Conservation (phyloP, 2,888 invertebrate genomes). For the Apomyelois bistriatella region DNA sequence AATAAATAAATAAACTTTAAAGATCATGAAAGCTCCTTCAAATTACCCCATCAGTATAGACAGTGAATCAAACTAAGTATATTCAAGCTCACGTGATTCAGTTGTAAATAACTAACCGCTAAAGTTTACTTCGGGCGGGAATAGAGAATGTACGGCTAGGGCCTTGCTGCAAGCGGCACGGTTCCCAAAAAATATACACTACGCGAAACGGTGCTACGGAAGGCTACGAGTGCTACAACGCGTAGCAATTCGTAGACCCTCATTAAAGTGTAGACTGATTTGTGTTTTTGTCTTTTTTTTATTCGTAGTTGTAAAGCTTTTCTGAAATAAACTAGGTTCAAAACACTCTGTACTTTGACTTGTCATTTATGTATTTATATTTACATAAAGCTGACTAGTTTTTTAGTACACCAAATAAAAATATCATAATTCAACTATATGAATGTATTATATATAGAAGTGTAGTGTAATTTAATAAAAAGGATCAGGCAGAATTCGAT, state of each 20-base stretch:
- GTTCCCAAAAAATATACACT: too few species aligned
- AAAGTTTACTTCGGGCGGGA: slow-evolving; percentile 12
- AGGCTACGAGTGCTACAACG: neutral
- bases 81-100: neutral
- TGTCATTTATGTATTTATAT: too few species aligned
- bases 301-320: neutral
- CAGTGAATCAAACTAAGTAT: slow-evolving; percentile 20
- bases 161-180: neutral
- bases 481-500: too few species aligned
- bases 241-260: neutral
- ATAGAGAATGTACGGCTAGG: neutral
- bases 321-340: neutral
- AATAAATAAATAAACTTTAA: too few species aligned
- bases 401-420: too few species aligned
- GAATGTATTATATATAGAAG: too few species aligned
- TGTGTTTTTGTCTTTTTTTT: neutral
- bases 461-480: too few species aligned
- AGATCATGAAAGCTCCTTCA: too few species aligned
- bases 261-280: neutral
- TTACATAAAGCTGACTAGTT: too few species aligned
- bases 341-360: neutral
- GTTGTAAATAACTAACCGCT: slow-evolving; percentile 3
- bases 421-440: too few species aligned
- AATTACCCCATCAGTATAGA: neutral
- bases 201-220: neutral